phyloP scores from a whole-genome alignment of 1,140 invertebrate species.

The Aphis gossypii region DNA sequence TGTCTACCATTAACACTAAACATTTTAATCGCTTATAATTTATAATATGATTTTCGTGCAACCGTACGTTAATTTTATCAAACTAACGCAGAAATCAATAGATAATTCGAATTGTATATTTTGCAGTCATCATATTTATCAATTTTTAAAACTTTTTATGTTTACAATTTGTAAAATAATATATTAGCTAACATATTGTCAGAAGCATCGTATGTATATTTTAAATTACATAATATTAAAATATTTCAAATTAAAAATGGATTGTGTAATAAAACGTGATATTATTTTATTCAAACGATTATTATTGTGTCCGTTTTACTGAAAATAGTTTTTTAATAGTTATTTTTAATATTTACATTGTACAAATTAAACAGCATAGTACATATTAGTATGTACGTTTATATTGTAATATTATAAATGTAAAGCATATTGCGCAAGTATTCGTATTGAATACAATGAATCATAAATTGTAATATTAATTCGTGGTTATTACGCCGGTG shows the following conservation, averaged over 20 bases:
- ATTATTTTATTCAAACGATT: not conserved
- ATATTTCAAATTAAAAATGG: not conserved
- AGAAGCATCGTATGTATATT: too few relatives aligned
- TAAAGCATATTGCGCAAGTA: not conserved
- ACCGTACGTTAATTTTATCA: not conserved
- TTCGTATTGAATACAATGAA: not conserved
- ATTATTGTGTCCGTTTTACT: not conserved
- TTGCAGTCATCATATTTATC: too few relatives aligned
- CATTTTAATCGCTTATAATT: not conserved
- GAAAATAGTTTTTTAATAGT: not conserved
- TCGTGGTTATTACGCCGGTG: not conserved
- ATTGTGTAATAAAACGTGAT: not conserved
- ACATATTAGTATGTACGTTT: not conserved
- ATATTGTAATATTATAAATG: not conserved
- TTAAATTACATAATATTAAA: too few relatives aligned
- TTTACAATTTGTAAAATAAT: too few relatives aligned
- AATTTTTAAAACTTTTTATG: too few relatives aligned
- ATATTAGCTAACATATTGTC: too few relatives aligned
- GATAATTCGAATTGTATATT: not conserved
- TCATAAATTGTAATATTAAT: not conserved
- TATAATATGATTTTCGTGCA: not conserved
- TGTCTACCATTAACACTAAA: not conserved
- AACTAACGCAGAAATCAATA: not conserved
- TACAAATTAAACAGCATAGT: too few relatives aligned
- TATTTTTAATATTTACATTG: too few relatives aligned